Percentiles rank a stretch among this genome's conserved stretches.
phyloP scores from a whole-genome alignment of 2,797 vertebrate genomes.

The Schizothorax lantsangensis region DNA sequence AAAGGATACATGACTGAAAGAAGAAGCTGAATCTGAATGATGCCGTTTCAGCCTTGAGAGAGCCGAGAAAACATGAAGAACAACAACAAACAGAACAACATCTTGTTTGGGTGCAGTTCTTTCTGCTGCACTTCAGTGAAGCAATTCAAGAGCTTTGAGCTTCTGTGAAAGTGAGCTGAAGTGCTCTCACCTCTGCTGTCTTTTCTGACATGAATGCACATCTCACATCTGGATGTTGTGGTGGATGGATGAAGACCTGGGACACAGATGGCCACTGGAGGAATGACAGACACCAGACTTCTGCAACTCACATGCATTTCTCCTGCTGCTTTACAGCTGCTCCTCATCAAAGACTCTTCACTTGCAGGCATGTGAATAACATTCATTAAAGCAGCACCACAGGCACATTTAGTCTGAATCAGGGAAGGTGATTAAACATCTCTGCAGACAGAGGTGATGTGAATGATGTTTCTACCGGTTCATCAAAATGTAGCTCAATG shows the following conservation, averaged over 20 bases:
- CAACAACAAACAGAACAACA: neutral
- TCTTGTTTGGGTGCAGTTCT: slow-evolving; percentile 1
- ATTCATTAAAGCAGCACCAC: slow-evolving; percentile 35
- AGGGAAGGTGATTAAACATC: slow-evolving; percentile 20
- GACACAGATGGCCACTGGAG: slow-evolving; percentile 16
- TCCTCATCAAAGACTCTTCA: slow-evolving; percentile 32
- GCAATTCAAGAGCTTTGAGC: neutral
- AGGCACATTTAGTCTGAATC: slow-evolving; percentile 11
- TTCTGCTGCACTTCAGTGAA: neutral
- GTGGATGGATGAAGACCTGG: neutral
- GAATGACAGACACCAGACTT: neutral
- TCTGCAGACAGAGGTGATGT: neutral
- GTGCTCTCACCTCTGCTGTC: neutral
- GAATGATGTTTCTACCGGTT: slow-evolving; percentile 7
- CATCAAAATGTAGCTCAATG: neutral
- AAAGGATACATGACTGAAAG: neutral
- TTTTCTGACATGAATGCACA: neutral
- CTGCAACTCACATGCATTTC: neutral
- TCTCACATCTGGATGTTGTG: slow-evolving; percentile 15
- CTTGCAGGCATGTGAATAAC: slow-evolving; percentile 19
- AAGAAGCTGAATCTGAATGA: neutral
- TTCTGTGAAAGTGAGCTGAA: neutral
- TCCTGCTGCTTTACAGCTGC: slow-evolving; percentile 48
- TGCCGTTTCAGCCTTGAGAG: neutral
- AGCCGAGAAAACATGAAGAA: neutral